Base-by-base conservation (phyloP, 2,888 invertebrate genomes). In the Orthosia cruda region DNA sequence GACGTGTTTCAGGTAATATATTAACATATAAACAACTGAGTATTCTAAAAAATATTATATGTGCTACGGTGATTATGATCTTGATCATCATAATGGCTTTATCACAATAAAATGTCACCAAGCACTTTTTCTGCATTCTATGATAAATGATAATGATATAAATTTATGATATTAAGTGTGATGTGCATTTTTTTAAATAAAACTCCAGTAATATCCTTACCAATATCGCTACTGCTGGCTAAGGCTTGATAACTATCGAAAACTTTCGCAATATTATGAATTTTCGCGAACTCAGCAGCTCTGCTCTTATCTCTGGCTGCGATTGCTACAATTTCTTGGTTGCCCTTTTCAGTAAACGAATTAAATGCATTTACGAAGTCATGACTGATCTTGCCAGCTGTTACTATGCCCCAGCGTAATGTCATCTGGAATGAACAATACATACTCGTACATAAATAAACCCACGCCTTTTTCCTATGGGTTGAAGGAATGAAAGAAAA, bases 361-460 rank as follows among this genome's bases (percentile, higher is more conserved):
- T 97, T 96, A 11, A 98, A 85, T 2, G 98, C 98, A 49, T 97
- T 97, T 4, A 97, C 98, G 92, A 99, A 99, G 92, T 99, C 99
- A 92, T 98, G 97, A 85, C 98, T 97, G 85, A 99, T 99, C 94
- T 98, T 98, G 0, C 98, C 99, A 63, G 98, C 98, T 58, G 98
- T 97, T 5, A 97, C 97, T 77, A 99, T 98, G 75, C 99, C 99
- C 99, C 99, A 99, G 84, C 98, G 97, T 65, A 98, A 82, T 65
- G 94, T 87, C 97, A 96, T 97, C 95, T 96, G 87, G 49, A 86
- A 85, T 71, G 0, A 49, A 52, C n/a, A n/a, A n/a, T n/a, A n/a
- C n/a, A n/a, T n/a, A n/a, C n/a, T n/a, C n/a, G n/a, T n/a, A n/a
- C n/a, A n/a, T n/a, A n/a, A n/a, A n/a, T n/a, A n/a, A n/a, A n/a